phyloP scores from a whole-genome alignment of 2,797 vertebrate species.

The Siniperca undulata region DNA sequence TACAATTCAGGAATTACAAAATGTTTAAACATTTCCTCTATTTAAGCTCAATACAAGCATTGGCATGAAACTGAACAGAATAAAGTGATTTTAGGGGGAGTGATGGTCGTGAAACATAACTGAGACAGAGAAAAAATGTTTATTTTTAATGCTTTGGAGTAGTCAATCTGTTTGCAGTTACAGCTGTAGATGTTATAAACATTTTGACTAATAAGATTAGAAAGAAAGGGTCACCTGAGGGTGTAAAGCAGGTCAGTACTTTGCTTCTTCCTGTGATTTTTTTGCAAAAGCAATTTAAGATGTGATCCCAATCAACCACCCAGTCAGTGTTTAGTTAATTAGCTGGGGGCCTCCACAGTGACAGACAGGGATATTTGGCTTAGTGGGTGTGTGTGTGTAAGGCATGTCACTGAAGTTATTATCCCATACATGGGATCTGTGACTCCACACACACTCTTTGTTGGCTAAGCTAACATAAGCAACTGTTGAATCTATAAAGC shows the following conservation, averaged over 20 bases:
- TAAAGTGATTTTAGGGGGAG: background rate
- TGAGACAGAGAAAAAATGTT: background rate
- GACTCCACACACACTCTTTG: conserved; percentile 79
- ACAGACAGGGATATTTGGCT: conserved; percentile 72
- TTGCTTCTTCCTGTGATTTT: conserved; percentile 62
- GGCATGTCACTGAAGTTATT: conserved; percentile 78
- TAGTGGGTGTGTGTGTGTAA: conserved; percentile 48
- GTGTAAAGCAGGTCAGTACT: conserved; percentile 47
- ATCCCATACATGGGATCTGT: conserved; percentile 72
- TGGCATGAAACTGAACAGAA: background rate
- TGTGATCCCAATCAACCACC: conserved; percentile 67
- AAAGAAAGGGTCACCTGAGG: conserved; percentile 46
- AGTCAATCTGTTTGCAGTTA: conserved; percentile 33
- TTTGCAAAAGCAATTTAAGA: conserved; percentile 55
- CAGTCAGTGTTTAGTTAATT: conserved; percentile 77
- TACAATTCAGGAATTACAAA: background rate
- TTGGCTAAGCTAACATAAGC: conserved; percentile 77
- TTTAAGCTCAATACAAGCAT: background rate
- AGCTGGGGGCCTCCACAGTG: conserved; percentile 63
- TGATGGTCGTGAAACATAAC: background rate
- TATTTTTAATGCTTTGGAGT: conserved; percentile 21
- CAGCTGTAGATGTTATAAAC: conserved; percentile 34
- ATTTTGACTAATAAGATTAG: conserved; percentile 50
- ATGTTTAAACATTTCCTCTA: background rate
- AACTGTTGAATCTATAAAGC: conserved; percentile 80